These are phyloP conservation scores for Xiphophorus hellerii DNA, from an alignment of 2,113 vertebrate genomes.

Conservation along the genomic window DNA sequence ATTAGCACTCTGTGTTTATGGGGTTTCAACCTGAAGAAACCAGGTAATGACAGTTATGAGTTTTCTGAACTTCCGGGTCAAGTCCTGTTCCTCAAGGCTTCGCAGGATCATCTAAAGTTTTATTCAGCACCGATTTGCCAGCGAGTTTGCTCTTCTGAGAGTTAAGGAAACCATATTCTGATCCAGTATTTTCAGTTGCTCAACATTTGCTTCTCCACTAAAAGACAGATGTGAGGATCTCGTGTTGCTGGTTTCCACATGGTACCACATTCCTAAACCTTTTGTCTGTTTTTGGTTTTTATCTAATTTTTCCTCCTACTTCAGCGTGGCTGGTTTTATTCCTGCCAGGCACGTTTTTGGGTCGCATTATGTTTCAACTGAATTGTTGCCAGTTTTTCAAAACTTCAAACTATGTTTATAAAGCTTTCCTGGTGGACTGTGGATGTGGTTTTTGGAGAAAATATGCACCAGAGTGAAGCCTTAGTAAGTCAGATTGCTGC, in stretches of 20 bases:
- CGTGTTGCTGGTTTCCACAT: no score
- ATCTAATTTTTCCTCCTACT: no score
- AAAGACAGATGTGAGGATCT: no score
- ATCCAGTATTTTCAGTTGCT: not conserved
- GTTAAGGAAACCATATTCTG: not conserved
- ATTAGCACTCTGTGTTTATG: not conserved
- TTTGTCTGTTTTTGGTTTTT: no score
- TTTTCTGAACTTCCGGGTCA: not conserved
- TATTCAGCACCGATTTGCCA: not conserved
- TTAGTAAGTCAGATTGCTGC: no score
- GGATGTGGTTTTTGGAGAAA: no score
- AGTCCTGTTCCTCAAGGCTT: not conserved
- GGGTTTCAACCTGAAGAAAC: not conserved
- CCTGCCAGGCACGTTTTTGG: constrained; percentile 49
- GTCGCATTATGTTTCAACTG: constrained; percentile 53
- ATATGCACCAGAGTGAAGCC: no score
- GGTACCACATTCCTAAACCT: no score
- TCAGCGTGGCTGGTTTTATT: constrained; percentile 2
- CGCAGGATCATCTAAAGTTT: not conserved
- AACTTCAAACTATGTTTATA: no score
- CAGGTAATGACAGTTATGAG: not conserved
- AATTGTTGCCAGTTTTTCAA: no score
- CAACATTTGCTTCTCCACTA: no score
- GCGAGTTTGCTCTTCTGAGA: not conserved
- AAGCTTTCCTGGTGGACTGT: no score